Percentiles rank a stretch among this genome's conserved stretches.
Evolutionary conservation across 2,113 vertebrate species (phyloP).

Genomic region (Eublepharis macularius): DNA sequence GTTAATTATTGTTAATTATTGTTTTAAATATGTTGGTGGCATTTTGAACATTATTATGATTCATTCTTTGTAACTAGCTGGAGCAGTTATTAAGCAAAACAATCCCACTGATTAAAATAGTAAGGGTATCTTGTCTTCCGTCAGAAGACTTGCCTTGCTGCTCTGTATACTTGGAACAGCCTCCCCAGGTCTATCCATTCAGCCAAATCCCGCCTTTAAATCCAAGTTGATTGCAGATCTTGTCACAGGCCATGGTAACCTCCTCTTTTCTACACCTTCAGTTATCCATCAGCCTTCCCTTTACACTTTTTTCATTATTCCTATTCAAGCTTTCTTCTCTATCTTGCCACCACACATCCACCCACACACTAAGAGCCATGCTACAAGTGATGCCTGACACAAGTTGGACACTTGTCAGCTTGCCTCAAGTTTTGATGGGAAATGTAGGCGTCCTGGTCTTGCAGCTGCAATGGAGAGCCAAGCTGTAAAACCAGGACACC

Average conservation of each 20-base stretch:
- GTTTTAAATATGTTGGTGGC: slow-evolving; percentile 23
- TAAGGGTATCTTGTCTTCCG: neutral
- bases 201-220: neutral
- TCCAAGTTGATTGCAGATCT: neutral
- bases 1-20: slow-evolving; percentile 32
- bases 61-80: slow-evolving; percentile 31
- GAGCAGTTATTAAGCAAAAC: slow-evolving; percentile 7
- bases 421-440: no score
- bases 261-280: neutral
- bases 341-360: no score
- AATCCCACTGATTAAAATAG: slow-evolving; percentile 1
- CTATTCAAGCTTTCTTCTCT: no score
- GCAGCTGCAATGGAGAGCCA: no score
- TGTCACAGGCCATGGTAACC: neutral
- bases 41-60: slow-evolving; percentile 6
- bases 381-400: no score
- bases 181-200: neutral
- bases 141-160: neutral
- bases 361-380: no score
- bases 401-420: no score
- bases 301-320: neutral
- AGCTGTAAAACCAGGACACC: no score
- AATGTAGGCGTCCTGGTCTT: no score
- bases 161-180: neutral
- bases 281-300: neutral